Conservation (phyloP, 2,888 invertebrate species). For the Rapana venosa region DNA sequence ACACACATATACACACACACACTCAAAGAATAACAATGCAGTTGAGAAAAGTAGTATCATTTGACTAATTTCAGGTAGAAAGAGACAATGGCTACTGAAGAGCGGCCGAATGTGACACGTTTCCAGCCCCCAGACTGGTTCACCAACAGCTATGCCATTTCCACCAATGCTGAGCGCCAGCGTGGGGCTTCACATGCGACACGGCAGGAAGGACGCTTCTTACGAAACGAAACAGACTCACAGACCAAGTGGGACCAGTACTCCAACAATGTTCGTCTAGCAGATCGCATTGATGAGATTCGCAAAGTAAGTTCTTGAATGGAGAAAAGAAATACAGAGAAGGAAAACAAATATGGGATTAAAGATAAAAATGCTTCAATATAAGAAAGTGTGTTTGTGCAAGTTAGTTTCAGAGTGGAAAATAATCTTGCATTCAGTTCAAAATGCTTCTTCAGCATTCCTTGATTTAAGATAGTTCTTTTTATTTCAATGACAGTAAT, state of each 20-base stretch:
- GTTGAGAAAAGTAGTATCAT: too few species aligned
- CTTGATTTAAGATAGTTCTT: too few species aligned
- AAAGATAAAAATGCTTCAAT: background rate
- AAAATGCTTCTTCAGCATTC: too few species aligned
- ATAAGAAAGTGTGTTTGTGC: background rate
- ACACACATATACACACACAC: too few species aligned
- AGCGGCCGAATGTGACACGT: constrained; percentile 70
- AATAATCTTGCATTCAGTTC: too few species aligned
- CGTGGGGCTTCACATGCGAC: constrained; percentile 76
- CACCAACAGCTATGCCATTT: constrained; percentile 76
- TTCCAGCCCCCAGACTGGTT: constrained; percentile 78
- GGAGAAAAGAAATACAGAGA: background rate
- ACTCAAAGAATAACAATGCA: too few species aligned
- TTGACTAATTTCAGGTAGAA: background rate
- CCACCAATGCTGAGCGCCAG: constrained; percentile 78
- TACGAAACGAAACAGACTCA: constrained; percentile 78
- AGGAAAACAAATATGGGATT: background rate
- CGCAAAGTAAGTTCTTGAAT: constrained; percentile 57
- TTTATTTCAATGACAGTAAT: too few species aligned
- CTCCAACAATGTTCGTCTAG: constrained; percentile 78
- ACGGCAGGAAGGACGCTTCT: constrained; percentile 76
- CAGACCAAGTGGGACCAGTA: constrained; percentile 79
- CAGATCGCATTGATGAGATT: constrained; percentile 78
- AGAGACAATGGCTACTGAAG: constrained; percentile 74
- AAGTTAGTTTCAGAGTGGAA: too few species aligned